phyloP scores from a whole-genome alignment of 2,113 vertebrate genomes.

The Ahaetulla prasina region DNA sequence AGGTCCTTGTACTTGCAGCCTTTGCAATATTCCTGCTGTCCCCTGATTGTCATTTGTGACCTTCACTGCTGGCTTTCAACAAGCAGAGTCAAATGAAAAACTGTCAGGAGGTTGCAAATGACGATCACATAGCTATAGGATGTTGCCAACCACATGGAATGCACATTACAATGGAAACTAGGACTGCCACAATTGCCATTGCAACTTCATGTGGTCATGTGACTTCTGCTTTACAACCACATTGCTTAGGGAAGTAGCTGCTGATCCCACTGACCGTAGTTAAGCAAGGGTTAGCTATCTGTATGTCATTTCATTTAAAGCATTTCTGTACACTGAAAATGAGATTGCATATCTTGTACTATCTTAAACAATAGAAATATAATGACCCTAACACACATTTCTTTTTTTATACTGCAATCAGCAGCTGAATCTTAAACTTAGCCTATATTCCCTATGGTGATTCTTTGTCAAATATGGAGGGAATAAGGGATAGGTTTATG shows the following conservation, averaged over 20 bases:
- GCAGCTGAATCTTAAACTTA: conserved; percentile 1
- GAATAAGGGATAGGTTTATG: neutral
- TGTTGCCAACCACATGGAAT: neutral
- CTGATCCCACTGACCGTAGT: neutral
- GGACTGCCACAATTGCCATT: neutral
- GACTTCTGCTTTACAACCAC: neutral
- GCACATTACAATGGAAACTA: neutral
- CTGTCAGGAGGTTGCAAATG: neutral
- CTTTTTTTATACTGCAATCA: conserved; percentile 14
- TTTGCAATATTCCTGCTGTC: neutral
- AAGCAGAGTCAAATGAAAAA: neutral
- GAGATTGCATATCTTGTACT: neutral
- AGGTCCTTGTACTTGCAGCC: neutral
- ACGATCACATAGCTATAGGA: neutral
- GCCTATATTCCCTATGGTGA: neutral
- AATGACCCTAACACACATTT: neutral
- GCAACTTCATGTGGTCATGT: neutral
- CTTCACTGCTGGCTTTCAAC: neutral
- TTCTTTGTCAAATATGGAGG: neutral
- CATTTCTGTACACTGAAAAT: neutral
- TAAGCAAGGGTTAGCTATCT: neutral
- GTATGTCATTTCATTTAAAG: neutral
- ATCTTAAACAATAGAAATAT: neutral
- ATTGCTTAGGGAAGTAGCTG: neutral
- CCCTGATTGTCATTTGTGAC: neutral